Evolutionary conservation across 2,888 invertebrate genomes (phyloP), one percentile per base, ranked within the genome.

Genomic region (Oscheius sp.): DNA sequence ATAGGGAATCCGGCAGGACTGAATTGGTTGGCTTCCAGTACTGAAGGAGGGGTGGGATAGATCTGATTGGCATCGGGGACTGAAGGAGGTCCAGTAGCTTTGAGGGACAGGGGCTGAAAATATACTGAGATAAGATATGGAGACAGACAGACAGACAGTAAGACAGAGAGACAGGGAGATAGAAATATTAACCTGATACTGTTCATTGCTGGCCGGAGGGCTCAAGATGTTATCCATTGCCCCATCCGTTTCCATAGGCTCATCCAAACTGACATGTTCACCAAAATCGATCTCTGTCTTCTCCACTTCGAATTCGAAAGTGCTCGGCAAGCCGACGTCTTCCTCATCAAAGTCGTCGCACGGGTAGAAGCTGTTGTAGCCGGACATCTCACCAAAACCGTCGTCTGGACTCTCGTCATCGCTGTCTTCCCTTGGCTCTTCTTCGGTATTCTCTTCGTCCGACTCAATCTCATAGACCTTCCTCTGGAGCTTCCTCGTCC

Each of bases 21-120:
- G 35, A 75, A 72, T 37, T 75, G 75, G 0, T 75, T 72, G 11
- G 11, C 51, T 10, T 76, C 74, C 73, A 84, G 84, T 32, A 86
- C 81, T 2, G 84, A 83, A 5, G 88, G 88, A 21, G 88, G 88
- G n/a, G 88, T 88, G 21, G 88, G 88, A 70, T 87, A 88, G 71
- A 88, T 87, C 57, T 84, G 79, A 73, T 80, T 85, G 75, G 73
- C 58, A 32, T 82, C 77, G 10, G 78, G 70, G 51, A 81, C 79
- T n/a, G 81, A 81, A 2, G 79, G 76, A 57, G 81, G 81, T 7
- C 68, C 68, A 7, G 57, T 55, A 3, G 57, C 68, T 68, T 55
- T 68, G 5, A 68, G 53, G 29, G 53, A 35, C 1, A 68, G 53
- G 5, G 53, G 68, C 48, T 65, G 33, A 51, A 65, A 65, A 9